Evolutionary conservation across 2,888 invertebrate species (phyloP), one percentile per base, ranked within the genome.

Genomic region (Xanthostigma xanthostigma): DNA sequence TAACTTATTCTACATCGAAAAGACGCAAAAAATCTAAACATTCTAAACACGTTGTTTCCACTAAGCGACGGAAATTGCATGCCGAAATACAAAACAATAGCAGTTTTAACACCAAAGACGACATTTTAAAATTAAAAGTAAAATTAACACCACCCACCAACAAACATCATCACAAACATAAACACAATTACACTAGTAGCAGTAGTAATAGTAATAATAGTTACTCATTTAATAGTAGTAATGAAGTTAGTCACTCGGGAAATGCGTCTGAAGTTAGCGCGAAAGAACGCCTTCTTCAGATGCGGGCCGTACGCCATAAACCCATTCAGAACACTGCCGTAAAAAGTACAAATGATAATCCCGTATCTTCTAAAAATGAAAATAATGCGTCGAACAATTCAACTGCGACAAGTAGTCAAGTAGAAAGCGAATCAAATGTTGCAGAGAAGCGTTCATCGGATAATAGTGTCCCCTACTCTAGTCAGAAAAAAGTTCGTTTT

Each of bases 21-120:
- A 75, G 74, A 57, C 64, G 74, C 35, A 75, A 75, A 57, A 75
- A 75, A 63, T 66, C 59, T 46, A 75, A 75, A 57, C 75, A 75
- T 58, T 74, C 74, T 2, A 73, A 72, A 58, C 71, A 70, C 50
- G 68, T 71, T 17, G 61, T 58, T n/a, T 38, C 41, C 27, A 62
- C 64, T 36, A 75, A 75, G 53, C 68, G 73, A 36, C 61, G 72
- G 40, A 74, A 74, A 57, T 55, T 74, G n/a, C 75, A 75, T 55
- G 75, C 74, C 0, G 74, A 74, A 55, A 75, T 75, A 44, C 66
- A 67, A 3, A 46, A 40, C 41, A 60, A 63, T 5, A 64, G 62
- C 48, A 57, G 57, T 41, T 35, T 50, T 1, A 43, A 49, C 9
- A 54, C 57, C 14, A 62, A 70, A 14, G 70, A 73, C 50, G 70